These are phyloP conservation scores for Leptopilina myrica DNA, from an alignment of 2,888 invertebrate species.

Conservation along the genomic window DNA sequence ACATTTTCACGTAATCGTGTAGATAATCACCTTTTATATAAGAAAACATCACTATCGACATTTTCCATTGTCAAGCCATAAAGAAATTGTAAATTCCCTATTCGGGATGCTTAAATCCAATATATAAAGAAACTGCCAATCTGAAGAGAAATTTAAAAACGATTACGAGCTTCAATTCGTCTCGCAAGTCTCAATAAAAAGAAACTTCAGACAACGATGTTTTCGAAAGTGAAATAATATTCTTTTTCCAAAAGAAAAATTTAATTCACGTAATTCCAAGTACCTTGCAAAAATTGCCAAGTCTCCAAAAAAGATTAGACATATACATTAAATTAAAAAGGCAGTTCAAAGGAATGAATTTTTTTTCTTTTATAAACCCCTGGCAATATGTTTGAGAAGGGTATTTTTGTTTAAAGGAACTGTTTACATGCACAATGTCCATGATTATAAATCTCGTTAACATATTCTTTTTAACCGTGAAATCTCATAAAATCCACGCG, in stretches of 20 bases:
- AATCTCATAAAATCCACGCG: slow-evolving; percentile 5
- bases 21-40: slow-evolving; percentile 25
- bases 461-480: neutral
- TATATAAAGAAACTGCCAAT: slow-evolving; percentile 21
- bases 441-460: neutral
- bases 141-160: slow-evolving; percentile 29
- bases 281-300: too few species aligned
- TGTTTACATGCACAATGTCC: neutral
- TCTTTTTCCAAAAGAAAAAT: too few species aligned
- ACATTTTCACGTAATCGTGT: slow-evolving; percentile 17
- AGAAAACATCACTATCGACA: slow-evolving; percentile 28
- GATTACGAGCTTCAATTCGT: slow-evolving; percentile 12
- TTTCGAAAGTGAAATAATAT: neutral
- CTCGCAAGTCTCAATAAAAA: neutral
- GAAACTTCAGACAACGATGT: slow-evolving; percentile 1
- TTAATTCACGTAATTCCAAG: too few species aligned
- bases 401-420: neutral
- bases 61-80: neutral
- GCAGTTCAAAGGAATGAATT: too few species aligned
- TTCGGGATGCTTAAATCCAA: neutral
- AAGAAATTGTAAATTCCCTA: neutral
- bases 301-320: too few species aligned
- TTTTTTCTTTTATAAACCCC: too few species aligned
- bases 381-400: neutral
- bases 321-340: too few species aligned